Percentiles rank a stretch among this genome's conserved stretches.
These are phyloP conservation scores for Ophiothrix spiculata DNA, from an alignment of 35 echinoderm and acorn worm species.

Conservation along the genomic window DNA sequence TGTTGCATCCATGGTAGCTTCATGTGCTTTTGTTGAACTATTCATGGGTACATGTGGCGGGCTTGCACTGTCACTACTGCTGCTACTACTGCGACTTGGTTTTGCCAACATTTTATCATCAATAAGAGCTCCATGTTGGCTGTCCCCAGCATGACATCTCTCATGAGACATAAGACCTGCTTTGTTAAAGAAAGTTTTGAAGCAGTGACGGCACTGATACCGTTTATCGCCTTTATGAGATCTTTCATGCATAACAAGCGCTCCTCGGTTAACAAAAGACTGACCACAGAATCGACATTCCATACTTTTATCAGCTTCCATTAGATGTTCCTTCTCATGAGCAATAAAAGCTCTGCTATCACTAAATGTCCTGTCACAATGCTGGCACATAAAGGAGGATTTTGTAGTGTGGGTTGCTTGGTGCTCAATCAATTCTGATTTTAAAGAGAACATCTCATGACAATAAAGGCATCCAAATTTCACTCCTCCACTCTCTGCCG, in stretches of 20 bases:
- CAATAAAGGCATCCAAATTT: not conserved
- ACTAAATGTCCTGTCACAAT: not conserved
- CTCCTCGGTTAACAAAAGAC: not conserved
- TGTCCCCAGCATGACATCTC: not conserved
- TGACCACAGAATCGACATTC: slow-evolving; percentile 9
- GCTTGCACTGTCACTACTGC: not conserved
- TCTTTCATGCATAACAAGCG: not conserved
- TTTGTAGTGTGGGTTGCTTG: not conserved
- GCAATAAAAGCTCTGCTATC: not conserved
- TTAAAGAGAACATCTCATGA: slow-evolving; percentile 3
- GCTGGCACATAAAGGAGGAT: not conserved
- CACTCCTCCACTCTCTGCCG: not conserved
- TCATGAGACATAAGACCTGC: slow-evolving; percentile 1
- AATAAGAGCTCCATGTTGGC: not conserved
- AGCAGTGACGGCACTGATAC: not conserved
- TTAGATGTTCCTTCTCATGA: not conserved
- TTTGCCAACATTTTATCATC: not conserved
- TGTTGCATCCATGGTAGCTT: not conserved
- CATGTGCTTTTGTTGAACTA: not conserved
- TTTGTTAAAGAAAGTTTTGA: slow-evolving; percentile 3
- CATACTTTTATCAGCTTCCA: not conserved
- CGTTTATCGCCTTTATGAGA: not conserved
- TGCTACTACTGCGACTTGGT: not conserved
- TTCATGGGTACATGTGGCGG: not conserved
- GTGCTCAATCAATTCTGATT: slow-evolving; percentile 1